Percentiles rank a stretch among this genome's conserved stretches.
These are phyloP conservation scores for Syngnathoides biaculeatus DNA, from an alignment of 2,113 vertebrate genomes.

Conservation along the genomic window DNA sequence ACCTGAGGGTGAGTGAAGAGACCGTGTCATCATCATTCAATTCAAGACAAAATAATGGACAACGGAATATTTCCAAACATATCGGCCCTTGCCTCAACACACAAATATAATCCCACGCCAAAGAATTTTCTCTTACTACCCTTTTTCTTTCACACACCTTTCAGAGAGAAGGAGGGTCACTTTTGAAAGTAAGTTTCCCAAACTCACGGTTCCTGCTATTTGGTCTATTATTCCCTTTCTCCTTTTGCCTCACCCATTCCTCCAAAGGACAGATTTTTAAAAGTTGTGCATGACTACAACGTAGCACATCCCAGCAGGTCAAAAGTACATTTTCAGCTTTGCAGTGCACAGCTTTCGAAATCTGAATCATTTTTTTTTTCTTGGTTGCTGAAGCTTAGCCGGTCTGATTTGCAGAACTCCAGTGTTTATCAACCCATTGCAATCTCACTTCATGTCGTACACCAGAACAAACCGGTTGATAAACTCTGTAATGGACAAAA, in stretches of 20 bases:
- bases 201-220: slow-evolving; percentile 48
- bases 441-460: slow-evolving; percentile 34
- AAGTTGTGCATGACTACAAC: slow-evolving; percentile 65
- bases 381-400: slow-evolving; percentile 50
- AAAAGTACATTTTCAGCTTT: slow-evolving; percentile 15
- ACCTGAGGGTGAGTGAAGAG: slow-evolving; percentile 80
- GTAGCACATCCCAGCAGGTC: slow-evolving; percentile 21
- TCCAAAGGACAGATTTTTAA: slow-evolving; percentile 65
- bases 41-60: background rate
- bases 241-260: slow-evolving; percentile 45
- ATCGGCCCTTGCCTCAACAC: background rate
- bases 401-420: slow-evolving; percentile 39
- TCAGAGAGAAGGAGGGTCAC: slow-evolving; percentile 78
- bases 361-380: slow-evolving; percentile 59
- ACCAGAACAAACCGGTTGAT: slow-evolving; percentile 22
- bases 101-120: slow-evolving; percentile 3
- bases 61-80: background rate
- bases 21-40: background rate
- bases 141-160: slow-evolving; percentile 65
- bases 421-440: slow-evolving; percentile 35
- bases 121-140: slow-evolving; percentile 46
- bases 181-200: slow-evolving; percentile 75
- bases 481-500: slow-evolving; percentile 26
- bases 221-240: slow-evolving; percentile 41
- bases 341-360: slow-evolving; percentile 71